Percentiles rank a stretch among this genome's conserved stretches.
phyloP scores from a whole-genome alignment of 2,797 vertebrate genomes.

The Semotilus atromaculatus region DNA sequence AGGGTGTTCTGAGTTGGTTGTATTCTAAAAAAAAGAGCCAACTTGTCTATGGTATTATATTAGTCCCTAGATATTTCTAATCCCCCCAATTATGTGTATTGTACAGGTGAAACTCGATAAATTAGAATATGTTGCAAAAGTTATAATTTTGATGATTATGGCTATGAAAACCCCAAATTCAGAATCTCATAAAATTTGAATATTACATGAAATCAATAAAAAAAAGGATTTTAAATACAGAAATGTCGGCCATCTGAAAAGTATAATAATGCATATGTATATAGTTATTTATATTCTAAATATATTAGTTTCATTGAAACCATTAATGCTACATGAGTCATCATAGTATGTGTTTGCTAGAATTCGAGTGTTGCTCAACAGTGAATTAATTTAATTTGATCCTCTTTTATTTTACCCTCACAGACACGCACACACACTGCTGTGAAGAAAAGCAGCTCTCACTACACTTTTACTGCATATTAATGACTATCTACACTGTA shows the following conservation, averaged over 20 bases:
- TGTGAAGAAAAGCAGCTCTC: slow-evolving; percentile 8
- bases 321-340: not conserved
- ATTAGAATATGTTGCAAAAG: no score
- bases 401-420: not conserved
- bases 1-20: no score
- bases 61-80: not conserved
- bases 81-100: not conserved
- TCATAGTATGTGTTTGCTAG: not conserved
- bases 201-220: no score
- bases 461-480: not conserved
- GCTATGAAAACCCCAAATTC: no score
- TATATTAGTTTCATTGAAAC: no score
- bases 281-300: no score
- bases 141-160: no score
- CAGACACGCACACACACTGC: slow-evolving; percentile 16
- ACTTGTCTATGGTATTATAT: not conserved
- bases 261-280: no score
- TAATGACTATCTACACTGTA: slow-evolving; percentile 3
- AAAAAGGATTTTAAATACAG: no score
- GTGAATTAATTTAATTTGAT: slow-evolving; percentile 13
- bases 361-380: slow-evolving; percentile 24
- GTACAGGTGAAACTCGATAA: no score
- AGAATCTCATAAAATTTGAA: no score
- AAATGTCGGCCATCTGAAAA: no score
- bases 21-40: not conserved